Evolutionary conservation across 2,888 invertebrate species (phyloP).

Genomic region (Lasioglossum villosulum): DNA sequence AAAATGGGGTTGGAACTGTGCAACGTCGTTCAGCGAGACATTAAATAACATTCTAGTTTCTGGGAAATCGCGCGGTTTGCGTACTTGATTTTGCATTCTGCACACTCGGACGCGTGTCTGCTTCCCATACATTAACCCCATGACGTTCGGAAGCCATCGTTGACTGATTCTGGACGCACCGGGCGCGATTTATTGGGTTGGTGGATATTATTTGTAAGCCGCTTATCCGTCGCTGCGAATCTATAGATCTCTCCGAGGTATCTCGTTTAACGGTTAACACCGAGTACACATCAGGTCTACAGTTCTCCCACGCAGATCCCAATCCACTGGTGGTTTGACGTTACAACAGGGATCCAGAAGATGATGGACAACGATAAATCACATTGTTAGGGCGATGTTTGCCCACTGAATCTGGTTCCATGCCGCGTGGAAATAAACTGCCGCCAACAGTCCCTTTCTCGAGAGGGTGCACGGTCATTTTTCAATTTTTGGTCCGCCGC

Average conservation of each 20-base stretch:
- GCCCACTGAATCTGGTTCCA: conserved; percentile 59
- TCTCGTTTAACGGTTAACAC: conserved; percentile 56
- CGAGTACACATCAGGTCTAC: conserved; percentile 23
- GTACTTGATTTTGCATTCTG: conserved; percentile 25
- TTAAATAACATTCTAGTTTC: background rate
- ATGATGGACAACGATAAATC: conserved; percentile 73
- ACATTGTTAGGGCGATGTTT: conserved; percentile 71
- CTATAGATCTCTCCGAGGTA: conserved; percentile 45
- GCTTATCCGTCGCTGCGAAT: conserved; percentile 61
- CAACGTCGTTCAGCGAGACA: no score
- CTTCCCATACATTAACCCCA: conserved; percentile 51
- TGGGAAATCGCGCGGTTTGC: background rate
- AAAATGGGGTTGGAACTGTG: no score
- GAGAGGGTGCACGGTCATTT: background rate
- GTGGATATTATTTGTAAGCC: conserved; percentile 67
- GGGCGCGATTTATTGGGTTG: conserved; percentile 42
- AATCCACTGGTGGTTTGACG: conserved; percentile 30
- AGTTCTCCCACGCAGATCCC: conserved; percentile 36
- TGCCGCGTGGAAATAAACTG: conserved; percentile 72
- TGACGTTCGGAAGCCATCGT: conserved; percentile 37
- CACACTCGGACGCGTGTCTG: conserved; percentile 16
- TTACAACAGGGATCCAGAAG: conserved; percentile 37
- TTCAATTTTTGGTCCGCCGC: background rate
- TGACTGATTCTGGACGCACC: conserved; percentile 51
- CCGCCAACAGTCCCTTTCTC: conserved; percentile 52